Percentiles rank a stretch among this genome's conserved stretches.
Evolutionary conservation across 2,113 vertebrate species (phyloP).

Genomic region (Cephalopholis sonnerati): DNA sequence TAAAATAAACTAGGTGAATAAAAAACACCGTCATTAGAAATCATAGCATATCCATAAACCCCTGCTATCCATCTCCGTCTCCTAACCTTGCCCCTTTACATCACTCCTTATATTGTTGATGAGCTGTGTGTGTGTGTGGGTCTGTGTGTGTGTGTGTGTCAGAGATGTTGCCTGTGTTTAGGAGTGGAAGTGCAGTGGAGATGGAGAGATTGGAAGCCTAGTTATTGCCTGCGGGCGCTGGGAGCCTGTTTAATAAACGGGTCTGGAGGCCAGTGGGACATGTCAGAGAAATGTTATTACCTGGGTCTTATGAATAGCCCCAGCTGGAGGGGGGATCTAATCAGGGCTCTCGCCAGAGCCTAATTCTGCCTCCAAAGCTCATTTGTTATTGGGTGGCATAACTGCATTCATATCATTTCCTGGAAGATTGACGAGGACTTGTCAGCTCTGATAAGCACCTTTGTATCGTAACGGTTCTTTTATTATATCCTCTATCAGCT

Average conservation of each 20-base stretch:
- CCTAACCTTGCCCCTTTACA: neutral
- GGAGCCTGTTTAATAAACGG: constrained; percentile 78
- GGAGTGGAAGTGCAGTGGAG: constrained; percentile 35
- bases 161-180: constrained; percentile 21
- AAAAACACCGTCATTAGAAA: neutral
- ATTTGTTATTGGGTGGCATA: constrained; percentile 54
- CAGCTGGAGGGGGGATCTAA: constrained; percentile 69
- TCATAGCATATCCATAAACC: neutral
- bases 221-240: constrained; percentile 73
- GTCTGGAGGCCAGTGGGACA: constrained; percentile 68
- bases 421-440: constrained; percentile 37
- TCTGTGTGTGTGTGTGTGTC: constrained; percentile 20
- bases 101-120: neutral
- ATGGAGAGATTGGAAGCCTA: constrained; percentile 56
- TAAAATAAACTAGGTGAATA: neutral
- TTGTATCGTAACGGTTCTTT: neutral
- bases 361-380: constrained; percentile 60
- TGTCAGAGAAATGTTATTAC: constrained; percentile 82
- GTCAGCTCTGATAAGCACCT: constrained; percentile 45
- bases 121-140: neutral
- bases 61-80: neutral
- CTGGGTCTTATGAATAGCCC: constrained; percentile 76
- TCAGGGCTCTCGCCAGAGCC: constrained; percentile 57
- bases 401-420: constrained; percentile 40
- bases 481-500: constrained; percentile 12